These are phyloP conservation scores for Disparrhopalites patrizii DNA, from an alignment of 2,888 invertebrate species.

Conservation along the genomic window DNA sequence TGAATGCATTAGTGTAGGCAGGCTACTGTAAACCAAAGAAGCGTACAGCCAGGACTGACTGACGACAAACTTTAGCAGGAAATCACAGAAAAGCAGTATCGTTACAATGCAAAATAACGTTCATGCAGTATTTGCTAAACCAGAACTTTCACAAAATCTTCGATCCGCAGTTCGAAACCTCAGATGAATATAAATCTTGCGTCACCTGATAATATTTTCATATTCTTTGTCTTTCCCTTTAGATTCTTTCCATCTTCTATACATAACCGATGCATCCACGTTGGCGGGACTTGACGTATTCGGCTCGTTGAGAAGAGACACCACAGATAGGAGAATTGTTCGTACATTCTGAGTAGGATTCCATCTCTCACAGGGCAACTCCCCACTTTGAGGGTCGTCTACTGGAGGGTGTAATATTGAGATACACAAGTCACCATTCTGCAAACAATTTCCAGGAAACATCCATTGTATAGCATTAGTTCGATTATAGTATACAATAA, in stretches of 20 bases:
- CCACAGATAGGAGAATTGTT: conserved; percentile 95
- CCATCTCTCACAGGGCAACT: conserved; percentile 98
- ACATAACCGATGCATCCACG: conserved; percentile 99
- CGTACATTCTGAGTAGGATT: conserved; percentile 99
- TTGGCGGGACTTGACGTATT: conserved; percentile 99
- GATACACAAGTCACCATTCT: conserved; percentile 99
- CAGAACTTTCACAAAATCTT: too few relatives aligned
- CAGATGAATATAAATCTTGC: too few relatives aligned
- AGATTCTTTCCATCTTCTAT: conserved; percentile 96
- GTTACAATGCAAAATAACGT: too few relatives aligned
- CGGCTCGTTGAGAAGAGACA: conserved; percentile 97
- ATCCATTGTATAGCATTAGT: background rate
- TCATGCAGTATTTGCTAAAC: too few relatives aligned
- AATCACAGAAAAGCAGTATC: too few relatives aligned
- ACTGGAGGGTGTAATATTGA: conserved; percentile 98
- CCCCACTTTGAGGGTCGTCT: conserved; percentile 98
- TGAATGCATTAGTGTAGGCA: too few relatives aligned
- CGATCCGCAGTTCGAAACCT: too few relatives aligned
- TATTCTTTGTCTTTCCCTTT: conserved; percentile 98
- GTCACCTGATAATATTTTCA: conserved; percentile 93
- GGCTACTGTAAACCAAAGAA: too few relatives aligned
- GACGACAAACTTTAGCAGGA: too few relatives aligned
- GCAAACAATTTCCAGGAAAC: too few relatives aligned
- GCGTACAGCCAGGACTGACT: too few relatives aligned
- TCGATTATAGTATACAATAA: too few relatives aligned